These are phyloP conservation scores for Paralichthys olivaceus DNA, from an alignment of 2,113 vertebrate species.

Conservation along the genomic window DNA sequence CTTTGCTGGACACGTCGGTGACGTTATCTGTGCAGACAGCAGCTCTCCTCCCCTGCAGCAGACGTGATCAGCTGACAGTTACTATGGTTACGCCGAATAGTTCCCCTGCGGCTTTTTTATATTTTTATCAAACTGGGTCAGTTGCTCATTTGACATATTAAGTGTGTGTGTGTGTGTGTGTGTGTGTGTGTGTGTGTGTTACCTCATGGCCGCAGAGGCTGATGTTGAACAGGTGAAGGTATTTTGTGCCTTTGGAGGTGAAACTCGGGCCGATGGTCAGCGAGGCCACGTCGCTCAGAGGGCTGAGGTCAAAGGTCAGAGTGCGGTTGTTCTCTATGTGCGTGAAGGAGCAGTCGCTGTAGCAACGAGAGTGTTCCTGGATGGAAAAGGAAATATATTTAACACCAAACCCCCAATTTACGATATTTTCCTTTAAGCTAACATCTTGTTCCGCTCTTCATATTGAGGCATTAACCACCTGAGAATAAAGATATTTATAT, in stretches of 20 bases:
- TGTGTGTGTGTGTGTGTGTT: neutral
- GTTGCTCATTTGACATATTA: no score
- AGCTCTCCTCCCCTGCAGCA: conserved; percentile 61
- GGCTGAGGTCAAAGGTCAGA: conserved; percentile 90
- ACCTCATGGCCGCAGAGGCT: conserved; percentile 93
- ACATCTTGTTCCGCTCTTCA: no score
- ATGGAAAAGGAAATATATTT: neutral
- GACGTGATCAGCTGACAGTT: neutral
- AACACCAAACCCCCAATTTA: no score
- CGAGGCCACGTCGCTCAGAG: conserved; percentile 85
- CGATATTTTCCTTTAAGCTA: no score
- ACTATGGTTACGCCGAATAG: neutral
- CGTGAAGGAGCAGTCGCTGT: conserved; percentile 90
- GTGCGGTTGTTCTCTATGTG: conserved; percentile 87
- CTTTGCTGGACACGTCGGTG: conserved; percentile 90
- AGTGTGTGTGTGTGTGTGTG: no score
- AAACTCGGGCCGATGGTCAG: conserved; percentile 95
- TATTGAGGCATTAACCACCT: no score
- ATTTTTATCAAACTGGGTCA: neutral
- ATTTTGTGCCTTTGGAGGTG: conserved; percentile 96
- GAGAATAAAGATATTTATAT: no score
- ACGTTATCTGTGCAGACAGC: conserved; percentile 92
- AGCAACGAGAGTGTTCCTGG: conserved; percentile 94
- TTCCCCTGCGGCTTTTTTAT: neutral
- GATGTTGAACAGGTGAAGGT: conserved; percentile 96